Evolutionary conservation across 2,113 vertebrate genomes (phyloP).

Genomic region (Mustela nigripes): DNA sequence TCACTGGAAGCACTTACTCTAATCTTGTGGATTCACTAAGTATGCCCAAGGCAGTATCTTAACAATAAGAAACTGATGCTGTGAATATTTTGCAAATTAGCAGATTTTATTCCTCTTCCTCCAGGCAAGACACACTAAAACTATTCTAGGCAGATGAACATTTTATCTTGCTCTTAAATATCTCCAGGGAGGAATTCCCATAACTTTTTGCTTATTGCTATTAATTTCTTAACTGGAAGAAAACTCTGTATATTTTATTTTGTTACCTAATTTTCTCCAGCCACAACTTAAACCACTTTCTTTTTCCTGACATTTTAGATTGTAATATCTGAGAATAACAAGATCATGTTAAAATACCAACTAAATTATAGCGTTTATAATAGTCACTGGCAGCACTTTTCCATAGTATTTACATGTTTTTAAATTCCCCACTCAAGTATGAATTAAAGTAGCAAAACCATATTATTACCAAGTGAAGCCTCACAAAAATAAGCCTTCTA

Average conservation of each 20-base stretch:
- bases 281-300: not conserved
- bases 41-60: conserved; percentile 53
- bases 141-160: conserved; percentile 36
- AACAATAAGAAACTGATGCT: conserved; percentile 62
- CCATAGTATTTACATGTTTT: not conserved
- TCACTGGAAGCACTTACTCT: conserved; percentile 28
- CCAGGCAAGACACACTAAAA: conserved; percentile 50
- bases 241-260: not conserved
- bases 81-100: conserved; percentile 73
- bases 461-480: not conserved
- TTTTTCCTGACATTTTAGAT: not conserved
- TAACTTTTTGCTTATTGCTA: conserved; percentile 51
- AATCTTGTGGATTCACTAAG: conserved; percentile 50
- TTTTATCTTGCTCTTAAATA: conserved; percentile 66
- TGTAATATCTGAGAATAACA: conserved; percentile 6
- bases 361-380: not conserved
- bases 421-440: not conserved
- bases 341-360: not conserved
- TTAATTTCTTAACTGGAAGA: conserved; percentile 62
- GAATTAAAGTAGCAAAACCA: not conserved
- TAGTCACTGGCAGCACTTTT: not conserved
- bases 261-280: not conserved
- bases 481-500: not conserved
- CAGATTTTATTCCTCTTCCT: conserved; percentile 50
- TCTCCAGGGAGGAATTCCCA: conserved; percentile 39